Base-by-base conservation (phyloP, 1,140 invertebrate genomes). In the Cotesia vestalis region DNA sequence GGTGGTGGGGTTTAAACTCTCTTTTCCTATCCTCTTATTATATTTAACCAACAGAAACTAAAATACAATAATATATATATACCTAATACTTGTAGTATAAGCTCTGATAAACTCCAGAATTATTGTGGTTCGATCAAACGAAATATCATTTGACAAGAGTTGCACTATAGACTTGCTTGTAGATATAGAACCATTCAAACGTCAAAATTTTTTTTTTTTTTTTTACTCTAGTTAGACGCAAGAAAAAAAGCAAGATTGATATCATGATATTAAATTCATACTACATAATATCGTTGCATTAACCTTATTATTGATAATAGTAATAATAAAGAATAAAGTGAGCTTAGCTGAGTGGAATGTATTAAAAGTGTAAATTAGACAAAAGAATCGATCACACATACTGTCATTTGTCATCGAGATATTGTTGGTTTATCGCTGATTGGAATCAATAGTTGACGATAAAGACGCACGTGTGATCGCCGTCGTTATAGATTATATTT, bases 351-450 rank as follows among this genome's bases (percentile, higher is more conserved):
- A 17, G 5, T 20, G 9, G 40, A 46, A 6, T 20, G 38, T 1
- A 61, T 20, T 66, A 35, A 53, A 46, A 61, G 68, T 59, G 60
- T 67, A 57, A 81, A 80, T 77, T 74, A 60, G 57, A 75, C 76
- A 75, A 81, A 79, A 75, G 76, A 77, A 78, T 76, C 76, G 76
- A 80, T 79, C 74, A 73, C 46, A 75, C 62, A 69, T 74, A 72
- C 40, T 46, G 80, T 85, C 83, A 85, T 85, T 85, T 85, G 83
- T 85, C 84, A 85, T 85, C 78, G 78, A 78, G 78, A 66, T 79
- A 77, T 79, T 72, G 75, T 78, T 75, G 78, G 77, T 77, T 77
- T 78, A 73, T 72, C 73, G 77, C 40, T 46, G 40, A 46, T 27
- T 2, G 27, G 27, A 1, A 27, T 27, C 27, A 27, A 27, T 27